Evolutionary conservation across 2,797 vertebrate species (phyloP).

Genomic region (Myotis planiceps): DNA sequence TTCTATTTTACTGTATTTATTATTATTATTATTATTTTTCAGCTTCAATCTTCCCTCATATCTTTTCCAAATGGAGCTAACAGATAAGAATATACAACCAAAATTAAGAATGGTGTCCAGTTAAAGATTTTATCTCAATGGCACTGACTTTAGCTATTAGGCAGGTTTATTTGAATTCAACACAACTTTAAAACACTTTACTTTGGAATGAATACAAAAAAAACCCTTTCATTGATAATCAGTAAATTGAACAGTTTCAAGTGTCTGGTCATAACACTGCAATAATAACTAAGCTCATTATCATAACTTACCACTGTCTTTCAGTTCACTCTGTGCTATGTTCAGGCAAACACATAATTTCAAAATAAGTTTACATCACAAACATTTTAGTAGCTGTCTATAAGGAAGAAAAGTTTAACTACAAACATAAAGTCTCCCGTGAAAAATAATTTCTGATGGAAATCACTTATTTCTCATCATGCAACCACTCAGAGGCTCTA

Average conservation of each 20-base stretch:
- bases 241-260: constrained; percentile 70
- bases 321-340: constrained; percentile 74
- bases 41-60: neutral
- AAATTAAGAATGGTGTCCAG: neutral
- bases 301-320: constrained; percentile 58
- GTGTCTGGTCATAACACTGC: constrained; percentile 48
- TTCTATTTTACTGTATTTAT: neutral
- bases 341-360: constrained; percentile 75
- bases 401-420: constrained; percentile 54
- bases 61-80: neutral
- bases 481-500: neutral
- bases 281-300: neutral
- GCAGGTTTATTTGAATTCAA: neutral
- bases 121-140: constrained; percentile 1
- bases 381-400: constrained; percentile 58
- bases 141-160: neutral
- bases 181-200: constrained; percentile 62
- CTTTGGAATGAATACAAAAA: constrained; percentile 75
- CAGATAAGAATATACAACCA: neutral
- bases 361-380: constrained; percentile 75
- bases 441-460: constrained; percentile 61
- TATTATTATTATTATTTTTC: neutral
- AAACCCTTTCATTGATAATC: constrained; percentile 72
- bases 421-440: constrained; percentile 57
- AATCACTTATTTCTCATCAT: constrained; percentile 14